Conservation (phyloP, 2,888 invertebrate species). For the Apotomis turbidana region DNA sequence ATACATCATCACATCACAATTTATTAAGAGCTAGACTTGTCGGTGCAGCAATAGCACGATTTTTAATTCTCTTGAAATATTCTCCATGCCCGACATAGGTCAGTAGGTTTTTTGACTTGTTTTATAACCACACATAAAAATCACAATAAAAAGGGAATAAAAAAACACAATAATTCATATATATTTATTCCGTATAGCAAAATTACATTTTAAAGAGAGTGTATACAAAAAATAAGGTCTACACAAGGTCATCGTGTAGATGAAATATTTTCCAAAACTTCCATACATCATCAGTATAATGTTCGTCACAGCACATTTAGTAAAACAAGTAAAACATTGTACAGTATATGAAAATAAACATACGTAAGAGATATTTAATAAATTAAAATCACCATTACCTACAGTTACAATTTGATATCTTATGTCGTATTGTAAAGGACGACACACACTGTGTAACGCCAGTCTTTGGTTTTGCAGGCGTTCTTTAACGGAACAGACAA, state of each 20-base stretch:
- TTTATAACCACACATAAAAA: no score
- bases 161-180: slow-evolving; percentile 21
- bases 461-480: no score
- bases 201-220: slow-evolving; percentile 48
- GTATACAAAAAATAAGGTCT: slow-evolving; percentile 47
- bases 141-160: neutral
- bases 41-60: no score
- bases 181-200: slow-evolving; percentile 47
- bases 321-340: slow-evolving; percentile 28
- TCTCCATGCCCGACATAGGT: no score
- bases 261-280: slow-evolving; percentile 41
- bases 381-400: slow-evolving; percentile 26
- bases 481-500: no score
- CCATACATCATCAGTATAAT: slow-evolving; percentile 29
- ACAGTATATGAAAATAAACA: slow-evolving; percentile 37
- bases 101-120: no score
- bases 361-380: slow-evolving; percentile 10
- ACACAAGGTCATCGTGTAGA: slow-evolving; percentile 43
- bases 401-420: slow-evolving; percentile 23
- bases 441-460: neutral
- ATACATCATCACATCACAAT: no score
- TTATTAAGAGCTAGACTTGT: no score
- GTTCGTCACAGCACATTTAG: slow-evolving; percentile 41
- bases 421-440: slow-evolving; percentile 12
- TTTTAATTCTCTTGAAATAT: no score